These are phyloP conservation scores for Enteromius paludinosus DNA, from an alignment of 2,797 vertebrate species.

Conservation along the genomic window DNA sequence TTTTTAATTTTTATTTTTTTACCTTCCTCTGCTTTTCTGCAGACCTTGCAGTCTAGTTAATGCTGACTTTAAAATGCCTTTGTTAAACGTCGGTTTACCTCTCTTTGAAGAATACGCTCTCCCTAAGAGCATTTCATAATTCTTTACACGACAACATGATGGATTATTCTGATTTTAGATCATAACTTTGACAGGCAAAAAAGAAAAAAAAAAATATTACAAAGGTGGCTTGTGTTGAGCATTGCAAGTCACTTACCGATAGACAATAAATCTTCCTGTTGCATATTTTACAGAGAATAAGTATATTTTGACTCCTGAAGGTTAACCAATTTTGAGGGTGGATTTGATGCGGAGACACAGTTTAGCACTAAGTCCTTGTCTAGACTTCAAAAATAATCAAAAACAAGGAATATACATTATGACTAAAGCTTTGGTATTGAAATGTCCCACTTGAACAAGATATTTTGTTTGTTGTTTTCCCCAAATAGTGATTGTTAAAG, in stretches of 20 bases:
- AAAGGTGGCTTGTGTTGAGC: conserved; percentile 74
- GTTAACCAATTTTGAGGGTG: conserved; percentile 75
- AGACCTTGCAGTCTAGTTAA: conserved; percentile 68
- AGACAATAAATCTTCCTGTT: conserved; percentile 83
- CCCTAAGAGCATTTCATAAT: conserved; percentile 75
- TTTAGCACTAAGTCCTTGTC: conserved; percentile 9
- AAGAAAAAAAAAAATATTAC: conserved; percentile 63
- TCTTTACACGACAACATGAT: conserved; percentile 81
- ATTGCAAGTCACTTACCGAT: conserved; percentile 74
- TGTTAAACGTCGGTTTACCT: conserved; percentile 73
- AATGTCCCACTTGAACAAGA: neutral
- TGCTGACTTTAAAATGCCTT: conserved; percentile 77
- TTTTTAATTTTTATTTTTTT: neutral
- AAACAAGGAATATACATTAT: neutral
- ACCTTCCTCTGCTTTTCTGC: conserved; percentile 48
- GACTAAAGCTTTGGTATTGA: neutral
- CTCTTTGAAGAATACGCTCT: conserved; percentile 73
- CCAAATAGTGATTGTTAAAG: neutral
- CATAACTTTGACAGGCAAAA: conserved; percentile 79
- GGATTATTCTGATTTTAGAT: conserved; percentile 82
- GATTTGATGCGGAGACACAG: conserved; percentile 67
- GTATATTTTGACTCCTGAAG: conserved; percentile 78
- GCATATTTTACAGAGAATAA: conserved; percentile 77
- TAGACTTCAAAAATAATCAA: neutral
- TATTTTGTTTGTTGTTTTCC: neutral